Conservation (phyloP, 1,140 invertebrate species). For the Procambarus clarkii region DNA sequence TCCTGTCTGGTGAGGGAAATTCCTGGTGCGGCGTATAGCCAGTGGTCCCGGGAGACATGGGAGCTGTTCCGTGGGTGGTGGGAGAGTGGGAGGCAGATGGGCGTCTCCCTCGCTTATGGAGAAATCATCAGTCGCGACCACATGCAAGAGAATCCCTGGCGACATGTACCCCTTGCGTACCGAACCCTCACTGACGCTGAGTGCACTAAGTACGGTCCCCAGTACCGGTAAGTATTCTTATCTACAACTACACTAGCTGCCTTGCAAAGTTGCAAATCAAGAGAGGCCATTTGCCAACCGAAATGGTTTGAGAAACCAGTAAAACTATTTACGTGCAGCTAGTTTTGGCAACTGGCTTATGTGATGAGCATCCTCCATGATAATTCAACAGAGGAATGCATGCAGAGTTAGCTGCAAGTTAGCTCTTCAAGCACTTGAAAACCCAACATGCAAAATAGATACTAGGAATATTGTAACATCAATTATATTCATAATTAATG, state of each 20-base stretch:
- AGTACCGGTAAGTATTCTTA: slow-evolving; percentile 13
- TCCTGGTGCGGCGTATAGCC: background rate
- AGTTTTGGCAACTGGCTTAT: no score
- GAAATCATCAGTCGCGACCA: background rate
- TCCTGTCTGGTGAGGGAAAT: background rate
- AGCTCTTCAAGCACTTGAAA: no score
- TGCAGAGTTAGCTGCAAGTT: no score
- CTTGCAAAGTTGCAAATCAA: no score
- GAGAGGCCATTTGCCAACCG: no score
- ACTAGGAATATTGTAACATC: no score
- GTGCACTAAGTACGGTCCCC: background rate
- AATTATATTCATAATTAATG: no score
- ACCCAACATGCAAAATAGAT: no score
- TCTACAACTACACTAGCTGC: background rate
- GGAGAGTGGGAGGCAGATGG: background rate
- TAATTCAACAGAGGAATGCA: no score
- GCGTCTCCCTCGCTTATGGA: slow-evolving; percentile 23
- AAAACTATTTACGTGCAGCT: no score
- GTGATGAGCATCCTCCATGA: no score
- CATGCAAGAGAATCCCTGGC: background rate
- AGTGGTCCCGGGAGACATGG: slow-evolving; percentile 40
- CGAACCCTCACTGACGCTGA: background rate
- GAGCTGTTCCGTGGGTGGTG: slow-evolving; percentile 31
- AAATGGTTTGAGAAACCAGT: no score
- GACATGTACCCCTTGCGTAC: slow-evolving; percentile 1